A percentile compares a stretch with the other conserved stretches of the same genome.
Conservation (phyloP, 1,140 invertebrate genomes). For the Chrysomallon squamiferum region DNA sequence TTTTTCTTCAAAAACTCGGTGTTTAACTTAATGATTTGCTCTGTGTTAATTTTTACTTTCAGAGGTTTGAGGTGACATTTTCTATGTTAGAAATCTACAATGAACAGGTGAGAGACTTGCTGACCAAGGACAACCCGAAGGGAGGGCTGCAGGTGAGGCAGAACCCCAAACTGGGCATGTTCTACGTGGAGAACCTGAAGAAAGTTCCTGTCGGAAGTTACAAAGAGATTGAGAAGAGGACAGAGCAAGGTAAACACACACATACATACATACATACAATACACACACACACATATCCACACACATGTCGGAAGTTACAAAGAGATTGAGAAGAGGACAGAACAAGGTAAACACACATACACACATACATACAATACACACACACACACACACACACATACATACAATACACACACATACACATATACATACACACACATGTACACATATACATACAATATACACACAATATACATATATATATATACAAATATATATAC, state of each 20-base stretch:
- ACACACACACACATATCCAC: too few relatives aligned
- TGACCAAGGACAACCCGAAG: conserved; percentile 62
- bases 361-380: too few relatives aligned
- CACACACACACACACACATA: too few relatives aligned
- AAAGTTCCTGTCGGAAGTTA: conserved; percentile 63
- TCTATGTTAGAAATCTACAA: conserved; percentile 66
- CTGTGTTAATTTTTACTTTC: conserved; percentile 11
- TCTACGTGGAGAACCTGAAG: conserved; percentile 64
- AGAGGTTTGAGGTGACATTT: conserved; percentile 64
- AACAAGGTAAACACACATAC: too few relatives aligned
- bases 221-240: conserved; percentile 62
- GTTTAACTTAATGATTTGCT: too few relatives aligned
- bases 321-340: conserved; percentile 63
- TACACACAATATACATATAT: too few relatives aligned
- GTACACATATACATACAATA: too few relatives aligned
- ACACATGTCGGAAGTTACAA: conserved; percentile 61
- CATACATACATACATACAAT: too few relatives aligned
- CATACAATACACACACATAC: conserved; percentile 58
- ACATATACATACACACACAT: conserved; percentile 49
- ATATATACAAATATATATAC: too few relatives aligned
- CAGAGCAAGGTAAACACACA: conserved; percentile 65
- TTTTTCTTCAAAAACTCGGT: too few relatives aligned
- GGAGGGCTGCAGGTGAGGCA: conserved; percentile 62
- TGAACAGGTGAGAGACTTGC: conserved; percentile 63
- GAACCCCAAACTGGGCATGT: conserved; percentile 61